Percentiles rank a stretch among this genome's conserved stretches.
phyloP scores from a whole-genome alignment of 2,797 vertebrate species.

The Lutra lutra region DNA sequence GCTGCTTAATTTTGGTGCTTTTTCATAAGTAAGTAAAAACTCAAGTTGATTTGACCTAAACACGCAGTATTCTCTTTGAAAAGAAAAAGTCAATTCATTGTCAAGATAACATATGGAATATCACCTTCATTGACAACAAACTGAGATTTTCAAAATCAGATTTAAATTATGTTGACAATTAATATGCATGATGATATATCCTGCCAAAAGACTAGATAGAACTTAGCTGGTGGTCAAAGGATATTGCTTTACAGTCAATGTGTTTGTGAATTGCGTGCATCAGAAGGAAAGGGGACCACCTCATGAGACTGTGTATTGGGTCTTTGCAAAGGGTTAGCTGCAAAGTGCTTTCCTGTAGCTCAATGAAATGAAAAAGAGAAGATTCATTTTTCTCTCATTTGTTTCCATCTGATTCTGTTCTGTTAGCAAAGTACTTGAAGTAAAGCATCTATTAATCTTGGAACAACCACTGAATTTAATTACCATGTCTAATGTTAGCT shows the following conservation, averaged over 20 bases:
- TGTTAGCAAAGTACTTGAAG: conserved; percentile 85
- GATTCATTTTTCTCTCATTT: conserved; percentile 79
- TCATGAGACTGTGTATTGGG: conserved; percentile 46
- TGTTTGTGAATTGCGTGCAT: not conserved
- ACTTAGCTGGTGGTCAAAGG: conserved; percentile 47
- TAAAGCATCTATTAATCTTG: conserved; percentile 89
- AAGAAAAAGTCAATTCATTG: conserved; percentile 36
- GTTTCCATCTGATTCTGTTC: conserved; percentile 81
- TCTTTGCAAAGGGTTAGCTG: conserved; percentile 59
- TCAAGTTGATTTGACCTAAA: conserved; percentile 47
- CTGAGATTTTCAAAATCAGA: conserved; percentile 53
- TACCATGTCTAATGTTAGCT: conserved; percentile 88
- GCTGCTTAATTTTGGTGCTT: conserved; percentile 30
- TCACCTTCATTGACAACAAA: conserved; percentile 44
- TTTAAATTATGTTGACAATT: conserved; percentile 44
- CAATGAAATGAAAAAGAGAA: conserved; percentile 73
- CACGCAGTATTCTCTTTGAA: conserved; percentile 23
- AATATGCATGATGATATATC: conserved; percentile 7
- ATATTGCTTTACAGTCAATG: conserved; percentile 34
- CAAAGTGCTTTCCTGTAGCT: conserved; percentile 72
- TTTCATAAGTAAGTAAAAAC: conserved; percentile 60
- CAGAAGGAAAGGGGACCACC: conserved; percentile 52
- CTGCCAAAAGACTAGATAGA: conserved; percentile 47
- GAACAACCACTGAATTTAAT: conserved; percentile 88
- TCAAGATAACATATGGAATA: conserved; percentile 23